Evolutionary conservation across 1,140 invertebrate genomes (phyloP), one percentile per base, ranked within the genome.

Genomic region (Holcopasites calliopsidis): DNA sequence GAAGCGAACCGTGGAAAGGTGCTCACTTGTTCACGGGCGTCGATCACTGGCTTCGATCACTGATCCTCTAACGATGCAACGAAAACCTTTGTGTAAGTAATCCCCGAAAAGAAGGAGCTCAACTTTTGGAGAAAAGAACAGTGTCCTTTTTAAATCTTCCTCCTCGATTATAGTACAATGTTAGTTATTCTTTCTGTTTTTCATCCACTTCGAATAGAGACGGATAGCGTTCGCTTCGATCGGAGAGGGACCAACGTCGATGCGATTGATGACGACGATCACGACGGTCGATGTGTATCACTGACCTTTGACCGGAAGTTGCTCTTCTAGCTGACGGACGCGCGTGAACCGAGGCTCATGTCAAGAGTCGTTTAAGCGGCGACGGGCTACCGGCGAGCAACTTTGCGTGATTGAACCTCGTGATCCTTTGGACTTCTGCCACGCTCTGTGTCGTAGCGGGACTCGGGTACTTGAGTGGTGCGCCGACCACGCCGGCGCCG

Each of bases 401-500:
- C 73, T 68, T 42, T 71, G 71, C 72, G 66, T 35, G 33, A 57
- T 79, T 66, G 70, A 58, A 82, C 80, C 83, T 87, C 81, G 79
- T 69, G 84, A 87, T 87, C 83, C 82, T 86, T 69, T 85, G 70
- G 83, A 82, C 77, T 87, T 79, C 85, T 85, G 76, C 78, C 85
- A 80, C 80, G 79, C 70, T 87, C 80, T 88, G 84, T 74, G 79
- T n/a, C 47, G 73, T 80, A 26, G 62, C 77, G 74, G 76, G 64
- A 74, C 65, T 57, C 77, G 81, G 64, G 80, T 81, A 76, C 71
- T 71, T 72, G n/a, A 60, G 21, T n/a, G 62, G 33, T 11, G 28
- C 35, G 65, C 47, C 65, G 50, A 68, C 54, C 62, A 66, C 66
- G 49, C 69, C 57, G 65, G 40, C 44, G 73, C 80, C 77, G 83